Evolutionary conservation across 2,113 vertebrate species (phyloP).

Genomic region (Colaptes auratus): DNA sequence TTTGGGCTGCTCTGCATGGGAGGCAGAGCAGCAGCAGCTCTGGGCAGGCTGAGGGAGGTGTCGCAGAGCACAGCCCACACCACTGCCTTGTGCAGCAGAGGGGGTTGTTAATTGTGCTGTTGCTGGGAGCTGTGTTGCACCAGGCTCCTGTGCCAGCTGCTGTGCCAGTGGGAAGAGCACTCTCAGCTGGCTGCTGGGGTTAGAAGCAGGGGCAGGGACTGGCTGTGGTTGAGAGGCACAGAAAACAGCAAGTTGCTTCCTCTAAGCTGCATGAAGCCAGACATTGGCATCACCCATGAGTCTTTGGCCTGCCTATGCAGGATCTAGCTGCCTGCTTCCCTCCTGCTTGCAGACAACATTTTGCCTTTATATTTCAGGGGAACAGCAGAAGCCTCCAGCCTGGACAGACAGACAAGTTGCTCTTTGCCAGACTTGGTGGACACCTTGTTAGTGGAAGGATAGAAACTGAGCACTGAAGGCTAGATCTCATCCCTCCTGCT

Average conservation of each 20-base stretch:
- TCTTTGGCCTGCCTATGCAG: not conserved
- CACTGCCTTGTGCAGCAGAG: not conserved
- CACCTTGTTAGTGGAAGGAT: not conserved
- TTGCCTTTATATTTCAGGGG: not conserved
- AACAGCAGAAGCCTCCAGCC: not conserved
- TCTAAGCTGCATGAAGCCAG: not conserved
- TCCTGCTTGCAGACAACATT: not conserved
- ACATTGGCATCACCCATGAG: too few relatives aligned
- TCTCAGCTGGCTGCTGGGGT: not conserved
- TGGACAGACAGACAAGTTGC: not conserved
- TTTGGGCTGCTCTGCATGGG: not conserved
- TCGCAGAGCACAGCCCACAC: not conserved
- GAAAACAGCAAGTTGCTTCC: not conserved
- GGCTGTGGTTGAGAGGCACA: not conserved
- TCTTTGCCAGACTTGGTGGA: not conserved
- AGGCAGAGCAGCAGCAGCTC: not conserved
- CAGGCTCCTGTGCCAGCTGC: not conserved
- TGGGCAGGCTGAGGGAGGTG: not conserved
- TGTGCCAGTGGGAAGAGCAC: not conserved
- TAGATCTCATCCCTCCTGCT: not conserved
- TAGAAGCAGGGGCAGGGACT: not conserved
- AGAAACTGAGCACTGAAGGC: not conserved
- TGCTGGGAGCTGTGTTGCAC: not conserved
- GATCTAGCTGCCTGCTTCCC: not conserved
- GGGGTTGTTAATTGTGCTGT: not conserved